These are phyloP conservation scores for Eretmodus cyanostictus DNA, from an alignment of 2,113 vertebrate genomes.

Conservation along the genomic window DNA sequence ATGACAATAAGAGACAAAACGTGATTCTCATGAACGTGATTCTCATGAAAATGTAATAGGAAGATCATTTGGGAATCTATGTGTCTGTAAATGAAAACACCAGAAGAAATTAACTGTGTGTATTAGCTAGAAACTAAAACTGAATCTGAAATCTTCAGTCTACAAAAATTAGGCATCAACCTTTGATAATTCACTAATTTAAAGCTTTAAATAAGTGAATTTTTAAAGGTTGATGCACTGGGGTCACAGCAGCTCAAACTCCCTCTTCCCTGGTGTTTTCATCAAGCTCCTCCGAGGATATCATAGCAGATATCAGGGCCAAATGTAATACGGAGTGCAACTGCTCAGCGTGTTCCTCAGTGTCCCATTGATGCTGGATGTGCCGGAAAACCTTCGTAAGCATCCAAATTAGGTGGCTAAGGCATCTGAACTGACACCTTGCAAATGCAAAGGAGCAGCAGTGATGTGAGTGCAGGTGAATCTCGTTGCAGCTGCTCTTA, in stretches of 20 bases:
- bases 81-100: neutral
- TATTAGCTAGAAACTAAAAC: neutral
- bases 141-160: neutral
- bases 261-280: neutral
- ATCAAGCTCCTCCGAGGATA: neutral
- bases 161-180: neutral
- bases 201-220: neutral
- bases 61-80: neutral
- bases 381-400: neutral
- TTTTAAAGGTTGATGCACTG: neutral
- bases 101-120: neutral
- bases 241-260: neutral
- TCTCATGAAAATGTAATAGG: neutral
- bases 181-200: neutral
- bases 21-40: neutral
- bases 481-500: neutral
- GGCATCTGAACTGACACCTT: neutral
- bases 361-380: neutral
- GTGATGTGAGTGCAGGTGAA: neutral
- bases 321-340: neutral
- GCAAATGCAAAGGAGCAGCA: neutral
- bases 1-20: neutral
- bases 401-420: neutral
- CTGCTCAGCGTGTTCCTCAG: neutral
- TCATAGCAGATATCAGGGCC: neutral